Base-by-base conservation (phyloP, 2,888 invertebrate genomes). In the Drosophila testacea region DNA sequence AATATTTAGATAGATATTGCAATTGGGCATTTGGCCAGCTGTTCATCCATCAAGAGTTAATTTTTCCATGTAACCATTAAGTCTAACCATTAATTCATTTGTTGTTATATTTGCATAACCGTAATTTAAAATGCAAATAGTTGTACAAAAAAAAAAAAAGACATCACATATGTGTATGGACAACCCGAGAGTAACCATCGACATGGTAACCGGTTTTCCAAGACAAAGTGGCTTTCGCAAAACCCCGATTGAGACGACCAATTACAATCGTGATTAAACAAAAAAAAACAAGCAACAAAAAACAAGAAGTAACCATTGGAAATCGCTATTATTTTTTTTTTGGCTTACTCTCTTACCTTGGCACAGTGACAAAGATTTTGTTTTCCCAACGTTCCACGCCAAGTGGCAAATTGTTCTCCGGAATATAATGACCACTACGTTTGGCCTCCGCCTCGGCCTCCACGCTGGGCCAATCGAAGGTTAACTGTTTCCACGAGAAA, bases 301-400 rank as follows among this genome's bases (percentile, higher is more conserved):
- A 55, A 65, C 62, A 79, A 76, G 65, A 79, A 46, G 46, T 62
- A 61, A 67, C 42, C 41, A 65, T 39, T 41, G 64, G 30, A 57
- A 59, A 66, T 66, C 44, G 63, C 36, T 34, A 61, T 28, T 28
- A 54, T 16, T 16, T 16, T 16, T 16, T 46, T 47, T 39, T 69
- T 30, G 57, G 65, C 6, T 62, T 32, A 9, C 27, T 44, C 69
- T 90, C 69, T 91, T 92, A 94, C 94, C 94, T 94, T 66, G 96
- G 96, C 28, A 95, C 94, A 6, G 95, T 95, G 39, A 96, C 93
- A 86, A 95, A 96, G 47, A 95, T 91, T 93, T 95, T 96, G 92
- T 95, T 93, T 85, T 94, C 94, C 95, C 96, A 96, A 61, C 94
- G 93, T 59, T 95, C 96, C 69, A 96, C 83, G 10, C 96, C 96